phyloP scores from a whole-genome alignment of 2,888 invertebrate genomes.

The Schizaphis graminum region DNA sequence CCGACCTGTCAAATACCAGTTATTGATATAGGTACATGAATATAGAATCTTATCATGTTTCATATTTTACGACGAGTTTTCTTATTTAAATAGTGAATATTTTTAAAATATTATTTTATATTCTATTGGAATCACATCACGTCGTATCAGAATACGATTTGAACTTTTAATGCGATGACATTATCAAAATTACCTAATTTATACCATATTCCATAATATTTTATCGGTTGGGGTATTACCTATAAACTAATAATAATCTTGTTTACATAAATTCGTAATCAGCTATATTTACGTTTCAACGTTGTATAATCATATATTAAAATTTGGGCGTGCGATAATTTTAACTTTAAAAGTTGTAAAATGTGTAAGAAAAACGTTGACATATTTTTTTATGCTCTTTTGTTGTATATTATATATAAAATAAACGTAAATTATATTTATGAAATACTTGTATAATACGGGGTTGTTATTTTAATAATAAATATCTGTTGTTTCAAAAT shows the following conservation, averaged over 20 bases:
- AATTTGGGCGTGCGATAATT: not conserved
- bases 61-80: not conserved
- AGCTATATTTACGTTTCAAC: not conserved
- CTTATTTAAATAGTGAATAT: not conserved
- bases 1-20: not conserved
- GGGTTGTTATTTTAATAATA: not conserved
- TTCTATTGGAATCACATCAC: not conserved
- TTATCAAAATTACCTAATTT: not conserved
- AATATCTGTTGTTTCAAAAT: not conserved
- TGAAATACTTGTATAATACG: not conserved
- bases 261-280: not conserved
- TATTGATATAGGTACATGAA: no score
- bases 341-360: not conserved
- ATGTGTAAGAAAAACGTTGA: not conserved
- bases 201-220: not conserved
- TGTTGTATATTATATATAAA: not conserved
- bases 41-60: not conserved
- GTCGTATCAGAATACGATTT: not conserved
- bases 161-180: not conserved
- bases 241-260: not conserved
- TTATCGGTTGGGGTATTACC: not conserved
- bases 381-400: not conserved
- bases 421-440: not conserved
- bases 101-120: not conserved
- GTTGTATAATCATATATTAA: not conserved